Base-by-base conservation (phyloP, 2,888 invertebrate genomes). In the Watsonalla cultraria region DNA sequence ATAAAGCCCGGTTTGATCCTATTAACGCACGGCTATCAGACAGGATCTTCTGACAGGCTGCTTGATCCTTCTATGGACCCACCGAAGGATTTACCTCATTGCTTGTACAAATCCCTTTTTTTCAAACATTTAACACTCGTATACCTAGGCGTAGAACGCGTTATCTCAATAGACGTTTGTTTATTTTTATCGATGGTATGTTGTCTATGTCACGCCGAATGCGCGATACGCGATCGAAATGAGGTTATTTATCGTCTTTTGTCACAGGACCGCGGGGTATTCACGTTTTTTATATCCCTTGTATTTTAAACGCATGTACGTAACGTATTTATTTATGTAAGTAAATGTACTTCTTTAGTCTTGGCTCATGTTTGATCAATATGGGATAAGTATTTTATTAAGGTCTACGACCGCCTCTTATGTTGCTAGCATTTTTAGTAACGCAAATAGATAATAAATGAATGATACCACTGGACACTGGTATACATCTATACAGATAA, bases 1-100 rank as follows among this genome's bases (percentile, higher is more conserved):
- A 86, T 86, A 88, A 87, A 87, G 82, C 86, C 85, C 80, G 80
- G 84, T 81, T 85, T 90, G 87, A 90, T 90, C 90, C 88, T 87
- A 88, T 90, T 90, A 90, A 86, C 88, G 85, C 82, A 81, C 81
- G 86, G 82, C 80, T 86, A 86, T 85, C 86, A 80, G 83, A 74
- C 72, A 74, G 84, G 84, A 82, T 84, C 86, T 84, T 82, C 77
- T 84, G 79, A 82, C 84, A 76, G 74, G 72, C 74, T 77, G 59
- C 72, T 70, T 80, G 82, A 82, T 81, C 80, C 80, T 74, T 72
- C 68, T 72, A 76, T 78, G 72, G 75, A 71, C 75, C 74, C 72
- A 66, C 64, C 66, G 64, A 65, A 68, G 72, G 72, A 70, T 76
- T 75, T 73, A 62, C 64, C 63, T 65, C 62, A 72, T 72, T 68